Percentiles rank a stretch among this genome's conserved stretches.
These are phyloP conservation scores for Hippasteria phrygiana DNA, from an alignment of 53 echinoderm and acorn worm species.

Conservation along the genomic window DNA sequence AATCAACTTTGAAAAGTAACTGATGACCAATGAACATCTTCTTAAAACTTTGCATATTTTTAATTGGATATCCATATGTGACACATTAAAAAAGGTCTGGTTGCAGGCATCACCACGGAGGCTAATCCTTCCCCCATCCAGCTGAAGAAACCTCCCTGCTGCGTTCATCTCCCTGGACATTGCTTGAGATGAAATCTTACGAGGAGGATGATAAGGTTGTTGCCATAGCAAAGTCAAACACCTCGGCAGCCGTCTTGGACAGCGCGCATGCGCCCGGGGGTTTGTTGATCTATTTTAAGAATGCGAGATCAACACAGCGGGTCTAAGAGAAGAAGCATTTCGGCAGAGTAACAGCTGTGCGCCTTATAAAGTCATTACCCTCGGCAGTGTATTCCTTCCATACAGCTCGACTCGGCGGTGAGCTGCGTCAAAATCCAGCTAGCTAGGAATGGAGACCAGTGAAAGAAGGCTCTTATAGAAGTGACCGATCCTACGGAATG, in stretches of 20 bases:
- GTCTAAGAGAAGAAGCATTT: conserved; percentile 34
- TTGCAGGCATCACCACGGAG: no score
- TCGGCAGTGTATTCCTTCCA: neutral
- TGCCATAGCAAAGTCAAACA: conserved; percentile 60
- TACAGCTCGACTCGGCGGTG: no score
- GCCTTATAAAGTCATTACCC: conserved; percentile 67
- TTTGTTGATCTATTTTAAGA: conserved; percentile 70
- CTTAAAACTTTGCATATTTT: no score
- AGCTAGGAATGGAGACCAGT: no score
- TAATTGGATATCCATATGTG: no score
- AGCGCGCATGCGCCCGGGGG: conserved; percentile 54
- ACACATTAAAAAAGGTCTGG: no score
- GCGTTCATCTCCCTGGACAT: conserved; percentile 3
- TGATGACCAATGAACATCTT: no score
- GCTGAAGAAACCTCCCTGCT: neutral
- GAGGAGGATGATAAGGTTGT: conserved; percentile 19
- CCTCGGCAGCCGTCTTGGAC: neutral
- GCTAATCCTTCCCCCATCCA: no score
- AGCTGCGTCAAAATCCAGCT: no score
- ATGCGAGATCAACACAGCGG: conserved; percentile 57
- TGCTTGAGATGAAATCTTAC: conserved; percentile 13
- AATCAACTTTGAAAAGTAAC: no score
- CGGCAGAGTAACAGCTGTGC: conserved; percentile 54
- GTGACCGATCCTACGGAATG: no score
- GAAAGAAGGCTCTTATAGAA: no score